phyloP scores from a whole-genome alignment of 2,113 vertebrate species.

The Planiliza haematocheilus region DNA sequence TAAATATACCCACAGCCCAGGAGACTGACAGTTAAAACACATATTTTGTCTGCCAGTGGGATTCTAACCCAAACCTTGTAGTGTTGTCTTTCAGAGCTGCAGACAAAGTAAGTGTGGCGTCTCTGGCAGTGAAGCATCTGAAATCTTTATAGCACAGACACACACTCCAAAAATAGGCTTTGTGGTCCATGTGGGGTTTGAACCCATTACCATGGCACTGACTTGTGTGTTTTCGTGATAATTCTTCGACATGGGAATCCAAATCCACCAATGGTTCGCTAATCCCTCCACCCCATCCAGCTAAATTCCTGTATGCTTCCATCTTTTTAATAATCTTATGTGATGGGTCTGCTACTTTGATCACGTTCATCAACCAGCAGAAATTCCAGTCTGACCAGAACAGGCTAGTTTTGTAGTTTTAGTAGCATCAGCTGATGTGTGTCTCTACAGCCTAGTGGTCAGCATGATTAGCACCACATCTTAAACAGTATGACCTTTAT shows the following conservation, averaged over 20 bases:
- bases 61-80: slow-evolving; percentile 46
- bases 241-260: slow-evolving; percentile 8
- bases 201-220: slow-evolving; percentile 30
- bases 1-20: slow-evolving; percentile 24
- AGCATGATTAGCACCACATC: background rate
- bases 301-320: slow-evolving; percentile 2
- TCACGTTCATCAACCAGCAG: background rate
- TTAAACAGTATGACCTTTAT: background rate
- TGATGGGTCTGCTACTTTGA: slow-evolving; percentile 3
- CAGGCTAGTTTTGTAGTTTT: slow-evolving; percentile 1
- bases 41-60: slow-evolving; percentile 43
- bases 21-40: slow-evolving; percentile 42
- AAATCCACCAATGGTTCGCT: slow-evolving; percentile 4
- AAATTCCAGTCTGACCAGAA: background rate
- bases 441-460: no score
- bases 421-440: background rate
- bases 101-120: slow-evolving; percentile 5
- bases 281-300: slow-evolving; percentile 1
- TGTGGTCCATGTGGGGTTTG: slow-evolving; percentile 38
- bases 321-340: slow-evolving; percentile 5
- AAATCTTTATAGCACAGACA: slow-evolving; percentile 12
- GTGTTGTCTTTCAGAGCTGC: slow-evolving; percentile 45
- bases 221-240: slow-evolving; percentile 35
- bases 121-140: slow-evolving; percentile 37
- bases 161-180: slow-evolving; percentile 47